A percentile compares a stretch with the other conserved stretches of the same genome.
Conservation (phyloP, 2,888 invertebrate species). For the Hypsopygia costalis region DNA sequence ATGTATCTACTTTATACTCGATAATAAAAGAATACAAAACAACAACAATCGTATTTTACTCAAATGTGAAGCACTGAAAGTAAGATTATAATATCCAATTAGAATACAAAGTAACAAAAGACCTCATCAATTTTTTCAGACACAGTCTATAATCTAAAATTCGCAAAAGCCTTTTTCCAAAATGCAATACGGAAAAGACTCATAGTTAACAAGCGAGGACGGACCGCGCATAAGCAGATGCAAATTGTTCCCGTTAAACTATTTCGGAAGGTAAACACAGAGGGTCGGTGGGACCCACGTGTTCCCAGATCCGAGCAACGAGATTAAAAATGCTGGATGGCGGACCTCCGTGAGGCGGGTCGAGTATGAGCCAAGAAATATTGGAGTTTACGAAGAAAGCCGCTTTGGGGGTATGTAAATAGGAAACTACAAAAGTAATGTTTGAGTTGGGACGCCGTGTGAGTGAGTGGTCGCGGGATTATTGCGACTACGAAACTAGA, state of each 20-base stretch:
- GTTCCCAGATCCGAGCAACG: conserved; percentile 68
- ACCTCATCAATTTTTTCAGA: too few species aligned
- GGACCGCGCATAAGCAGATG: conserved; percentile 76
- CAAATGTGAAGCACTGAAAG: too few species aligned
- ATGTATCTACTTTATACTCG: too few species aligned
- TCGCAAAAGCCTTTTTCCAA: conserved; percentile 18
- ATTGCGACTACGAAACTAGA: conserved; percentile 49
- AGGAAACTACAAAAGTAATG: conserved; percentile 74
- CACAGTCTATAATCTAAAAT: conserved; percentile 7
- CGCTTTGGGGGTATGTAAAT: conserved; percentile 77
- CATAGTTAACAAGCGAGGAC: conserved; percentile 74
- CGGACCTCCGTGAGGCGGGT: conserved; percentile 60
- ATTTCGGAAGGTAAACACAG: conserved; percentile 79
- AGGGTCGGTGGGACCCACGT: conserved; percentile 65
- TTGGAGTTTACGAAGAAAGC: conserved; percentile 74
- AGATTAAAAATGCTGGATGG: conserved; percentile 80
- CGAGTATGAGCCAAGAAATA: conserved; percentile 68
- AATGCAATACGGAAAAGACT: conserved; percentile 43
- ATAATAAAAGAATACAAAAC: too few species aligned
- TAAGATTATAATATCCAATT: too few species aligned
- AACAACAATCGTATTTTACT: too few species aligned
- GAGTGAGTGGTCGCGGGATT: conserved; percentile 61
- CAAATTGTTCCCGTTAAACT: conserved; percentile 80
- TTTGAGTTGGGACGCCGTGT: conserved; percentile 66
- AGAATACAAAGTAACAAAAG: too few species aligned